Evolutionary conservation across 2,888 invertebrate species (phyloP).

Genomic region (Meloe dianella): DNA sequence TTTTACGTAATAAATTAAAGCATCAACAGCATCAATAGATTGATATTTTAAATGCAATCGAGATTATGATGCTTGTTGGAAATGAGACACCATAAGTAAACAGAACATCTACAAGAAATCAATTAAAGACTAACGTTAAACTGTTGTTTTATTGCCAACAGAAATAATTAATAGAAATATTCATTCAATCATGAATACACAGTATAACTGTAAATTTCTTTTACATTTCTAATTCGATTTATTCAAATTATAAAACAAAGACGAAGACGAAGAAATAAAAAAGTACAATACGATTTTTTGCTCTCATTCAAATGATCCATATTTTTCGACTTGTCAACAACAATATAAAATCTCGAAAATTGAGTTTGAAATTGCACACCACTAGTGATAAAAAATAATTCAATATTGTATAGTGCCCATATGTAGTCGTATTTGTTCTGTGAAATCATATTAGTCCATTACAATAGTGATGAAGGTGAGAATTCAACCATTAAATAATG

Average conservation of each 20-base stretch:
- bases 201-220: background rate
- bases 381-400: background rate
- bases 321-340: constrained; percentile 6
- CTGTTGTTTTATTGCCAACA: constrained; percentile 13
- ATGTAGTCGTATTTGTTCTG: constrained; percentile 22
- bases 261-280: no score
- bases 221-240: background rate
- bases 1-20: constrained; percentile 42
- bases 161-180: constrained; percentile 12
- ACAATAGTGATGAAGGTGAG: constrained; percentile 26
- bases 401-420: background rate
- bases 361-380: constrained; percentile 1
- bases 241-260: background rate
- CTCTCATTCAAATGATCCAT: no score
- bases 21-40: constrained; percentile 41
- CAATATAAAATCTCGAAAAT: background rate
- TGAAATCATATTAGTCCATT: constrained; percentile 26
- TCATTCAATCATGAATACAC: constrained; percentile 1
- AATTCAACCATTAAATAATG: constrained; percentile 28
- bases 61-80: constrained; percentile 31
- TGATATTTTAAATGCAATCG: constrained; percentile 36
- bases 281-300: no score
- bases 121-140: constrained; percentile 38
- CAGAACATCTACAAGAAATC: constrained; percentile 18
- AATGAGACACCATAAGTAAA: constrained; percentile 39